Conservation (phyloP, 2,888 invertebrate species). For the Coremacera marginata region DNA sequence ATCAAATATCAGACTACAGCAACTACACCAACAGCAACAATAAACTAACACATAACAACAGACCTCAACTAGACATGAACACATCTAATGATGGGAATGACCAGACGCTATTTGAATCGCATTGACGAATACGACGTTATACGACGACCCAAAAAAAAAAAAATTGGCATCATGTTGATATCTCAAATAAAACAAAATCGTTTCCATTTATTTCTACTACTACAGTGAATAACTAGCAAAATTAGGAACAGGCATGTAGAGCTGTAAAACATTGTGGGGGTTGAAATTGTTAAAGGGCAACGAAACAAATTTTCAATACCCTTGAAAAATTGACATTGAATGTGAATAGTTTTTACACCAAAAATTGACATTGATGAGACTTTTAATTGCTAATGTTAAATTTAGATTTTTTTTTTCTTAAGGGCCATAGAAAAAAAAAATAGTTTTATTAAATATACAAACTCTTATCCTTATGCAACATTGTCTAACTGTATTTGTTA, state of each 20-base stretch:
- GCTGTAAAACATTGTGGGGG: not conserved
- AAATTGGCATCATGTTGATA: slow-evolving; percentile 14
- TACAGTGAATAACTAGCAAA: not conserved
- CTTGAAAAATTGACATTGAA: too few species aligned
- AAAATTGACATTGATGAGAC: too few species aligned
- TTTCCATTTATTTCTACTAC: not conserved
- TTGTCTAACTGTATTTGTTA: slow-evolving; percentile 17
- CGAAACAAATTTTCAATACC: too few species aligned
- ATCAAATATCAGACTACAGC: slow-evolving; percentile 1
- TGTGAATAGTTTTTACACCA: too few species aligned
- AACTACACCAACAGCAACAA: slow-evolving; percentile 21
- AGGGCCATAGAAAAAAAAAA: too few species aligned
- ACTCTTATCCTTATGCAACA: too few species aligned
- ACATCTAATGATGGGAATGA: slow-evolving; percentile 32
- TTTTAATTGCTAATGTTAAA: too few species aligned
- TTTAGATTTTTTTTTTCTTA: too few species aligned
- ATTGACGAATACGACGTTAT: slow-evolving; percentile 1
- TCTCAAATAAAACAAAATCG: not conserved
- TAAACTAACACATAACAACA: not conserved
- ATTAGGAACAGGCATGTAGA: slow-evolving; percentile 1
- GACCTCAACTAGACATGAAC: slow-evolving; percentile 24
- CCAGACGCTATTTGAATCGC: slow-evolving; percentile 24
- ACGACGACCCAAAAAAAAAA: slow-evolving; percentile 21
- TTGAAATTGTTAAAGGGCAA: not conserved
- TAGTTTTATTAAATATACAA: too few species aligned